Percentiles rank a stretch among this genome's conserved stretches.
Evolutionary conservation across 2,888 invertebrate genomes (phyloP).

Genomic region (Drosophila aldrichi): DNA sequence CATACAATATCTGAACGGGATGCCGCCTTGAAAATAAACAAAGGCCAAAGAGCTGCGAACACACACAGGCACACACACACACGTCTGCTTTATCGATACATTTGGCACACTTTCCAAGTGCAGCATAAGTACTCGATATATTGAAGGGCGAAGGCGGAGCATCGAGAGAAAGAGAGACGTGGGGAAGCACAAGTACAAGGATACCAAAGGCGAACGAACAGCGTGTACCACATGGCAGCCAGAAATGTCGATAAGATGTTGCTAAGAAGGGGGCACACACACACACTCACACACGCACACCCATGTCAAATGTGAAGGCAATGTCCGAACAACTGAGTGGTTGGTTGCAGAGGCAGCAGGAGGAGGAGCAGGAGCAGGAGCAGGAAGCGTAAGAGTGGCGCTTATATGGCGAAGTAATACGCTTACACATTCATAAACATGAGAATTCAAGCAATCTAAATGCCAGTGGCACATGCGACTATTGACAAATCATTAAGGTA

Average conservation of each 20-base stretch:
- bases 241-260: conserved; percentile 57
- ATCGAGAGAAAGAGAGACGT: background rate
- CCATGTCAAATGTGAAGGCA: conserved; percentile 29
- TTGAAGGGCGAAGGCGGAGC: background rate
- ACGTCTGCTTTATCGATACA: conserved; percentile 40
- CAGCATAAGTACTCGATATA: conserved; percentile 21
- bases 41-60: conserved; percentile 30
- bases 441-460: conserved; percentile 51
- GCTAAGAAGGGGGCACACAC: conserved; percentile 28
- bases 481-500: conserved; percentile 70
- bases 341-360: background rate
- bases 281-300: background rate
- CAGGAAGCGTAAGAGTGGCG: background rate
- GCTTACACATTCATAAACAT: conserved; percentile 62
- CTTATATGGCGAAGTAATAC: conserved; percentile 26
- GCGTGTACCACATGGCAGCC: conserved; percentile 47
- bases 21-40: conserved; percentile 48
- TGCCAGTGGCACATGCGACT: conserved; percentile 53
- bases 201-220: conserved; percentile 2
- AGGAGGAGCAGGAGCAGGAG: no score
- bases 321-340: conserved; percentile 39
- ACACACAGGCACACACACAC: conserved; percentile 29
- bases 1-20: conserved; percentile 29
- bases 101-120: conserved; percentile 57
- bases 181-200: background rate